These are phyloP conservation scores for Muntiacus reevesi DNA, from an alignment of 2,113 vertebrate genomes.

Conservation along the genomic window DNA sequence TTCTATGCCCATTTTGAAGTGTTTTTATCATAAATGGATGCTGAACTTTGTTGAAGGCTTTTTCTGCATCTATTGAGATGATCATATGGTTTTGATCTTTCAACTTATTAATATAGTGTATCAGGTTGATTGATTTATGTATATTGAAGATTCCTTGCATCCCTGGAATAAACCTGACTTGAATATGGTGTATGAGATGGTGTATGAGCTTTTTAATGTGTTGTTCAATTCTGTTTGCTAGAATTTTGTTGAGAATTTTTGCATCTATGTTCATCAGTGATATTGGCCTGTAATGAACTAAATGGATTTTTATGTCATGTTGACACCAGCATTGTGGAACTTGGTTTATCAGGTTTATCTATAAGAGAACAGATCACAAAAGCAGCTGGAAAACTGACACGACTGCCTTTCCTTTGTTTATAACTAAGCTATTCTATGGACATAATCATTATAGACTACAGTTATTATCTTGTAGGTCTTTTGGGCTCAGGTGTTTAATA, in stretches of 20 bases:
- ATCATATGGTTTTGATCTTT: neutral
- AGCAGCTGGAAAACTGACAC: neutral
- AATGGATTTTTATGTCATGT: neutral
- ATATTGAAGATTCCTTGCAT: neutral
- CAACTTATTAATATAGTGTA: neutral
- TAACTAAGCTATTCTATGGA: neutral
- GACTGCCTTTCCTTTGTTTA: neutral
- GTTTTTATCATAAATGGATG: neutral
- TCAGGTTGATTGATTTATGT: neutral
- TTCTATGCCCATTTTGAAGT: neutral
- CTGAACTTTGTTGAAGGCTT: neutral
- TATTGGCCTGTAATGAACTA: neutral
- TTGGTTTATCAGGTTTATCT: neutral
- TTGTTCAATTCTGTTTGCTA: neutral
- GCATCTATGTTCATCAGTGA: neutral
- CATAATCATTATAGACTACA: neutral
- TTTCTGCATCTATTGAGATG: neutral
- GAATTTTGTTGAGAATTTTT: neutral
- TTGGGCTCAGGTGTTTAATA: neutral
- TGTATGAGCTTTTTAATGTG: neutral
- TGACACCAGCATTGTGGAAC: neutral
- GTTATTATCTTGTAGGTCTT: neutral
- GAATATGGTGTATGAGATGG: neutral
- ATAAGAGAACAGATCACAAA: neutral
- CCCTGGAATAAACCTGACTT: neutral